Evolutionary conservation across 2,113 vertebrate species (phyloP), one percentile per base, ranked within the genome.

Genomic region (Otis tarda): DNA sequence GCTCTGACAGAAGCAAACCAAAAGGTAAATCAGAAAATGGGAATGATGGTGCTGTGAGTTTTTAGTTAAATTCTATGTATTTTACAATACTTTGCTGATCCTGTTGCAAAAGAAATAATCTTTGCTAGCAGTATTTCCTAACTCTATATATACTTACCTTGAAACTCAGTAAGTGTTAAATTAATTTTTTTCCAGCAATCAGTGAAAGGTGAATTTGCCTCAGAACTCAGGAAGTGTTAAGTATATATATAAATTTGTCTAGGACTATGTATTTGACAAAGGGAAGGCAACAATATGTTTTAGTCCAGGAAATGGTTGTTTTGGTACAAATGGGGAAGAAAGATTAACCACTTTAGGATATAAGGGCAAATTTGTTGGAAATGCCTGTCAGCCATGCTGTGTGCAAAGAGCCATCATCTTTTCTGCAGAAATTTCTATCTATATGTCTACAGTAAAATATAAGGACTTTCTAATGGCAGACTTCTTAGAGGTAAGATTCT

Each of bases 1-100:
- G 64, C 87, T 88, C 91, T 98, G 70, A 64, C 49, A 37, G 96
- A 97, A 43, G 47, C 74, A 82, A 94, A 87, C 10, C 52, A 0
- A 95, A 96, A 97, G 97, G 98, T 98, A 92, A 97, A 81, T 59
- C 39, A 57, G 43, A 55, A 91, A 87, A 82, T 28, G 33, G 13
- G 18, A 78, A 61, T 28, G 53, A 43, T 12, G 33, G 5, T 56
- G 28, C 23, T 82, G 24, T 63, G n/a, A 67, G 5, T 17, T 83
- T 89, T 74, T 50, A 52, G 33, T 83, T 67, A 35, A 67, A 16
- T 65, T 64, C n/a, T 43, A 1, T 27, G 9, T 59, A 47, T 55
- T 61, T 77, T 20, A 47, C 3, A 47, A 86, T 73, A 55, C 15
- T 23, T 81, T 86, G 19, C 33, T 63, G 25, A 55, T 63, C 2